Base-by-base conservation (phyloP, 2,888 invertebrate species). In the Anthophora plumipes region DNA sequence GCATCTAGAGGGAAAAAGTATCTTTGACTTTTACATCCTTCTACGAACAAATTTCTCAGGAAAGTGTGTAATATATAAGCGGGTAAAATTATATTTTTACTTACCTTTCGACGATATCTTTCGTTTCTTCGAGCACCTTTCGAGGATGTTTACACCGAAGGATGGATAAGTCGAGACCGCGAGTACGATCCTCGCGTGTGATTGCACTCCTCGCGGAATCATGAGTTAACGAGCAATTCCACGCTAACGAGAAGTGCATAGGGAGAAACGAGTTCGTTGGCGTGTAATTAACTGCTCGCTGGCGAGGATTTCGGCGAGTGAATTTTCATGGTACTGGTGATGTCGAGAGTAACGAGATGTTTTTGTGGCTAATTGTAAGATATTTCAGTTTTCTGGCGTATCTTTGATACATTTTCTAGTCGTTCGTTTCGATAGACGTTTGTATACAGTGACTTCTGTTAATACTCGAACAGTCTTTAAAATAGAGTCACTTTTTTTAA, bases 231-330 rank as follows among this genome's bases (percentile, higher is more conserved):
- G 57, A 76, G 59, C 59, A 31, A 52, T 60, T 77, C 73, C 22
- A 57, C 43, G 50, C 50, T 60, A 73, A 77, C 76, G 57, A 72
- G 64, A 22, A 66, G 20, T 14, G 67, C 25, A 39, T 22, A 11
- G 37, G n/a, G 52, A n/a, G n/a, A 9, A 25, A 22, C 59, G n/a
- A 22, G 39, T 60, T 71, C 50, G 67, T 77, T 71, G 54, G 52
- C 61, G 61, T 22, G 46, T 77, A 66, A 77, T 77, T 77, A 80
- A 67, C 71, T 12, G 37, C 20, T 43, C 50, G n/a, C 8, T 31
- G 20, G 52, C 31, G 22, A 8, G 66, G 54, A 54, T 67, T 6
- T n/a, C 20, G 31, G 37, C n/a, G 22, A 14, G 41, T 12, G 17
- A 48, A 46, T 41, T 22, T 39, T 43, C 20, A 31, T 48, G 20